A percentile compares a stretch with the other conserved stretches of the same genome.
Evolutionary conservation across 2,113 vertebrate species (phyloP).

Genomic region (Chroicocephalus ridibundus): DNA sequence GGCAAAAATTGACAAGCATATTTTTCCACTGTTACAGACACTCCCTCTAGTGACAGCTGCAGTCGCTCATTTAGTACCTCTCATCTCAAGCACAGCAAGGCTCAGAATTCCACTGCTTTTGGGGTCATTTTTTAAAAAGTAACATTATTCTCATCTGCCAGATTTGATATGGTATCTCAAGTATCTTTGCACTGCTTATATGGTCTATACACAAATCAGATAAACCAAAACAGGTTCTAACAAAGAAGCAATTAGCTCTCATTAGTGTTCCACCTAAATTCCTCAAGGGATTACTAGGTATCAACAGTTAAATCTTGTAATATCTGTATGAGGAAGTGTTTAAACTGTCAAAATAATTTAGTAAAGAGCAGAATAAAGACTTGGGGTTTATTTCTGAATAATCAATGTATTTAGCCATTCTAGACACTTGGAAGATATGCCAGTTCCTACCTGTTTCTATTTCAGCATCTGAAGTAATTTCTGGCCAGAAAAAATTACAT

Average conservation of each 20-base stretch:
- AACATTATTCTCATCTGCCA: neutral
- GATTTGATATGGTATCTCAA: neutral
- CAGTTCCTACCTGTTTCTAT: neutral
- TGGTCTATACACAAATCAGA: neutral
- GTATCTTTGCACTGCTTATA: neutral
- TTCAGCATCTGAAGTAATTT: neutral
- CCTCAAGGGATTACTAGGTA: neutral
- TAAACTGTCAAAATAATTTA: neutral
- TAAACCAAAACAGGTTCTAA: neutral
- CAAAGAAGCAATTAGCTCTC: neutral
- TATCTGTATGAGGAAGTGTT: neutral
- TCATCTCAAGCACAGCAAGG: neutral
- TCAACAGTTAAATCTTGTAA: neutral
- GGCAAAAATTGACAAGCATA: neutral
- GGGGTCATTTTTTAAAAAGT: neutral
- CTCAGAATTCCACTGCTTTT: neutral
- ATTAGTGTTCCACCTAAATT: neutral
- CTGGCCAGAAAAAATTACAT: neutral
- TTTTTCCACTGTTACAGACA: neutral
- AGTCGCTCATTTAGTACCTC: neutral
- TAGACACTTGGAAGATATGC: neutral
- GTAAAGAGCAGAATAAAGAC: neutral
- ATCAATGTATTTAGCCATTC: neutral
- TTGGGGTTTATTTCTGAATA: neutral
- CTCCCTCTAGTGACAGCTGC: neutral